phyloP scores from a whole-genome alignment of 1,140 invertebrate genomes.

The Drosophila nigrodunni region DNA sequence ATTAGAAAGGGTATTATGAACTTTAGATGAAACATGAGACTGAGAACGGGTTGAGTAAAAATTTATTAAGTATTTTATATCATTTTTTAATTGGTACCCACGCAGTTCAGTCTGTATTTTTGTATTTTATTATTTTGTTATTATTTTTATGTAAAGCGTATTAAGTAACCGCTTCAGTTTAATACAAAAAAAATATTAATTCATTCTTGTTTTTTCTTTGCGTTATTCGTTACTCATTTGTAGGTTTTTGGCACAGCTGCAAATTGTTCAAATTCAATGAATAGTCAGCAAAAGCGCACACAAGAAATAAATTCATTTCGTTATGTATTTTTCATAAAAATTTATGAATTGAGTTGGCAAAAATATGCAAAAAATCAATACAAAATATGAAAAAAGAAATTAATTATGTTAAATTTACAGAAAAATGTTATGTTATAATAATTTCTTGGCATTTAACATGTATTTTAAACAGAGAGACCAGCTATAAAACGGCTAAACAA shows the following conservation, averaged over 20 bases:
- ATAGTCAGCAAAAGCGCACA: constrained; percentile 21
- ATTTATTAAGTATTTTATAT: too few species aligned
- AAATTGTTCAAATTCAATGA: constrained; percentile 51
- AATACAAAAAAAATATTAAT: not conserved
- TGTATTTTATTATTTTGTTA: not conserved
- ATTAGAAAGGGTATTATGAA: not conserved
- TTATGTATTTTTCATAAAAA: not conserved
- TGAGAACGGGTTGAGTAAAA: not conserved
- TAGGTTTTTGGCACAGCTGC: constrained; percentile 54
- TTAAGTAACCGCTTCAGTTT: not conserved
- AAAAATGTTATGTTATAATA: too few species aligned
- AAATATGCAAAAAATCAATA: not conserved
- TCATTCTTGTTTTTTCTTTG: constrained; percentile 24
- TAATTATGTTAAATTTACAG: too few species aligned
- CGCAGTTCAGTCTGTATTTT: not conserved
- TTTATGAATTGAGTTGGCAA: constrained; percentile 13
- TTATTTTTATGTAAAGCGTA: constrained; percentile 11
- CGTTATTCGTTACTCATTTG: constrained; percentile 31
- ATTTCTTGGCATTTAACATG: too few species aligned
- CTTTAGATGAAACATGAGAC: not conserved
- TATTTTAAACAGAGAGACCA: not conserved
- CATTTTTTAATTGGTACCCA: too few species aligned
- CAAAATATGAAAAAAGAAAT: constrained; percentile 12
- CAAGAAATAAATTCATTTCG: constrained; percentile 10
- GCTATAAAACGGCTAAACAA: constrained; percentile 19